A percentile compares a stretch with the other conserved stretches of the same genome.
Conservation (phyloP, 2,888 invertebrate species). For the Isotomurus palustris region DNA sequence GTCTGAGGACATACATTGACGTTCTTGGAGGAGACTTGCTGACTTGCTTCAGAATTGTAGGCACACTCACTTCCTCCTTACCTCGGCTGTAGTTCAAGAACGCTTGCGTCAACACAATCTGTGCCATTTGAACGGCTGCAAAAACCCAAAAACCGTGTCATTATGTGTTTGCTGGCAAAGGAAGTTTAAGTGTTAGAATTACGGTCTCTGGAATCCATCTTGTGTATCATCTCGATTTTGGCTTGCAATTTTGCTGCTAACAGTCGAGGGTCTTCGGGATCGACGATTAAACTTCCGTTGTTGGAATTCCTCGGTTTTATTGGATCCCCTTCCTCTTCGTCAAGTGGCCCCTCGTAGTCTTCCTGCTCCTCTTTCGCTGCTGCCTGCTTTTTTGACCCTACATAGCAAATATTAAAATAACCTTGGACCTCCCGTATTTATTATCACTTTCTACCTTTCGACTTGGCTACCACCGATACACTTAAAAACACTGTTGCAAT, state of each 20-base stretch:
- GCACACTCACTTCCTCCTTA: background rate
- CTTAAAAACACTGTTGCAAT: no score
- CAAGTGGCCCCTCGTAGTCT: no score
- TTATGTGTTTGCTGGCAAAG: background rate
- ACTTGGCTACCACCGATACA: no score
- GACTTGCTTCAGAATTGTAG: background rate
- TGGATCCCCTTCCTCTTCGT: no score
- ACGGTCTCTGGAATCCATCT: background rate
- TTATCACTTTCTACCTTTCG: no score
- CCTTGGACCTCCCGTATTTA: no score
- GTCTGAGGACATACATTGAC: background rate
- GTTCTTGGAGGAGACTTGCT: background rate
- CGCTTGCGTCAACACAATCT: background rate
- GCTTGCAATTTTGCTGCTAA: conserved; percentile 2
- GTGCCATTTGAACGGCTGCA: background rate
- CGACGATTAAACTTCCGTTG: no score
- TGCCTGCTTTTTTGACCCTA: no score
- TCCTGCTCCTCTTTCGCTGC: no score
- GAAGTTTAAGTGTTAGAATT: background rate
- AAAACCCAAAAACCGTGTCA: background rate
- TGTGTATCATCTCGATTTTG: conserved; percentile 1
- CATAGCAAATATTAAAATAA: no score
- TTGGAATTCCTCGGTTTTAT: no score
- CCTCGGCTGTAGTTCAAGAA: background rate
- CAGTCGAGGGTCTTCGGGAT: no score